phyloP scores from a whole-genome alignment of 2,888 invertebrate species.

The Prenolepis imparis region DNA sequence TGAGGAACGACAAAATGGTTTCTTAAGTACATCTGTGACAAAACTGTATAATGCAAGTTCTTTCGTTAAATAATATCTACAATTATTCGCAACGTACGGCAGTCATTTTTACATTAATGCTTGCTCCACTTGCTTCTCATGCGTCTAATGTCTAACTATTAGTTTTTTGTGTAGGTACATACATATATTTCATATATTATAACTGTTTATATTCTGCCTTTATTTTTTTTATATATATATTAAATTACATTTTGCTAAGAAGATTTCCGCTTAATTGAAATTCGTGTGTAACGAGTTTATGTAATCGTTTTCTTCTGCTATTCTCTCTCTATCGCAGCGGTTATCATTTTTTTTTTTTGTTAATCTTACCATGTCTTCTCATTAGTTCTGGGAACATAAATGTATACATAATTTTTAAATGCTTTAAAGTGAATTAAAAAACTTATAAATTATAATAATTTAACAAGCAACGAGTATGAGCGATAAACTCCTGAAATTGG shows the following conservation, averaged over 20 bases:
- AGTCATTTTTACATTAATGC: neutral
- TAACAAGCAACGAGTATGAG: neutral
- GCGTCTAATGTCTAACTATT: neutral
- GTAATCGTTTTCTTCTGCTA: neutral
- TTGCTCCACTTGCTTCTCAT: neutral
- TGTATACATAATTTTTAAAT: slow-evolving; percentile 4
- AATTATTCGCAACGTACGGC: neutral
- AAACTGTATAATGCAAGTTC: neutral
- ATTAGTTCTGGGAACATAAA: neutral
- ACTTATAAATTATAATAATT: slow-evolving; percentile 26
- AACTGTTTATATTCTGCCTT: neutral
- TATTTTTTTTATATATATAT: no score
- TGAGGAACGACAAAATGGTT: neutral
- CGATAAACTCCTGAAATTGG: neutral
- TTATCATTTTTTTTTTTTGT: slow-evolving; percentile 16
- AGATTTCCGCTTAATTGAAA: slow-evolving; percentile 16
- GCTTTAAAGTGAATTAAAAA: slow-evolving; percentile 19
- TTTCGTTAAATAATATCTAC: neutral
- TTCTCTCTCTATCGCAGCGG: neutral
- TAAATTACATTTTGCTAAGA: neutral
- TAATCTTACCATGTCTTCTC: slow-evolving; percentile 18
- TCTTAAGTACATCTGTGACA: neutral
- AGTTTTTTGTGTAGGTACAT: neutral
- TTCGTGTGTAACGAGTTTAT: neutral
- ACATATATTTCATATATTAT: neutral